Evolutionary conservation across 1,140 invertebrate genomes (phyloP).

Genomic region (Anthonomus grandis): DNA sequence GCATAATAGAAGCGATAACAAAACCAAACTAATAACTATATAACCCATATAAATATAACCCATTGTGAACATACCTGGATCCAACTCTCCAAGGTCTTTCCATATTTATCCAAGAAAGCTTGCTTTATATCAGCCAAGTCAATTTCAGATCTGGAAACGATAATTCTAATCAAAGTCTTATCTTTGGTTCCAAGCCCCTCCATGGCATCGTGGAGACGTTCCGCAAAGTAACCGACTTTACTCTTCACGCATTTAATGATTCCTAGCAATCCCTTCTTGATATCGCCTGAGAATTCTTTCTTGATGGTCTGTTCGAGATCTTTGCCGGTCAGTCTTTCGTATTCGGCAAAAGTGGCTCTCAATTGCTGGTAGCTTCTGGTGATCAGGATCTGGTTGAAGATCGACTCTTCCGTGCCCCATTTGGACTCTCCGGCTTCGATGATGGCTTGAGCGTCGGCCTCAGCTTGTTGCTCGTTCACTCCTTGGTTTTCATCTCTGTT

Average conservation of each 20-base stretch:
- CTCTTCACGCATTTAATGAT: slow-evolving; percentile 88
- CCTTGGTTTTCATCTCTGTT: slow-evolving; percentile 77
- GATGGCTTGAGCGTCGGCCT: slow-evolving; percentile 68
- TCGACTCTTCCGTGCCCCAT: slow-evolving; percentile 84
- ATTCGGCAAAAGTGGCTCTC: slow-evolving; percentile 76
- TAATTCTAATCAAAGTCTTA: slow-evolving; percentile 82
- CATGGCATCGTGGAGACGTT: slow-evolving; percentile 86
- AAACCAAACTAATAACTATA: too few species aligned
- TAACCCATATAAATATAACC: too few species aligned
- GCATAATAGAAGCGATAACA: too few species aligned
- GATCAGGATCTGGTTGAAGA: slow-evolving; percentile 79
- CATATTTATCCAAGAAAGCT: slow-evolving; percentile 81
- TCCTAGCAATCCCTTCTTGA: slow-evolving; percentile 80
- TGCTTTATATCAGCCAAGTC: slow-evolving; percentile 89
- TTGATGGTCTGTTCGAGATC: slow-evolving; percentile 84
- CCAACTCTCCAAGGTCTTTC: slow-evolving; percentile 77
- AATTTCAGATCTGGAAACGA: slow-evolving; percentile 88
- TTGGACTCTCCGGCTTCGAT: slow-evolving; percentile 72
- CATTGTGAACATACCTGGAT: slow-evolving; percentile 78
- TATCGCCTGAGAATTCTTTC: slow-evolving; percentile 81
- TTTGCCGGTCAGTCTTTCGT: slow-evolving; percentile 70
- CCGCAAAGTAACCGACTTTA: slow-evolving; percentile 90
- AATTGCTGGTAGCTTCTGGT: slow-evolving; percentile 79
- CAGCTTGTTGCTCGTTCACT: slow-evolving; percentile 63
- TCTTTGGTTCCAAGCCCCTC: slow-evolving; percentile 86